Base-by-base conservation (phyloP, 2,113 vertebrate genomes). In the Heloderma charlesbogerti region DNA sequence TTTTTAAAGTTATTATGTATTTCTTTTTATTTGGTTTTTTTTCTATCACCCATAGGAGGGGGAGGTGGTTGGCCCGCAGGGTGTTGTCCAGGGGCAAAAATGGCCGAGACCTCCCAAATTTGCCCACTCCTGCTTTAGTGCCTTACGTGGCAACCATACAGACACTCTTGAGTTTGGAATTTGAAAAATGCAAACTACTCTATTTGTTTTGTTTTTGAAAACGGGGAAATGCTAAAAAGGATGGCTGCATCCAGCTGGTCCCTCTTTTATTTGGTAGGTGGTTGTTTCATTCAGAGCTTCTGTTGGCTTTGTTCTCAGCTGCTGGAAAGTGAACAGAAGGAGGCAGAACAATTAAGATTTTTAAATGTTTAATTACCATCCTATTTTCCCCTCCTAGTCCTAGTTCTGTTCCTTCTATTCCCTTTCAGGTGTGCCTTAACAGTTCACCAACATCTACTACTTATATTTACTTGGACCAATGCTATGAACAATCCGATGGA, bases 311-410 rank as follows among this genome's bases (percentile, higher is more conserved):
- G 60, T 88, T 78, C 81, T 84, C 18, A 57, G 45, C 71, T 88
- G 81, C 54, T 74, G 80, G n/a, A 77, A 88, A 29, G 22, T 22
- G 79, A 77, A 67, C 79, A 88, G 48, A 82, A 83, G 86, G 79
- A 67, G 22, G 57, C 86, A 48, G 84, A 77, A 54, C 85, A 83
- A 91, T 88, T 91, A 31, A 75, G 43, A 84, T 79, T 69, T 84
- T 48, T 85, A 79, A 88, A 84, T 88, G 37, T 71, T 84, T 88
- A 88, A 88, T 88, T 88, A 54, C 85, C 54, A 84, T 10, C 18
- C 48, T 51, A n/a, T 31, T 57, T 51, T 34, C 54, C 18, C 72
- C 69, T 16, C 72, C 15, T n/a, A 10, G 13, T 16, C 72, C 15
- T n/a, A 10, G 13, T 54, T 43, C 29, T 29, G 1, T 43, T 78